Conservation (phyloP, 2,888 invertebrate genomes). For the Gibbula magus region DNA sequence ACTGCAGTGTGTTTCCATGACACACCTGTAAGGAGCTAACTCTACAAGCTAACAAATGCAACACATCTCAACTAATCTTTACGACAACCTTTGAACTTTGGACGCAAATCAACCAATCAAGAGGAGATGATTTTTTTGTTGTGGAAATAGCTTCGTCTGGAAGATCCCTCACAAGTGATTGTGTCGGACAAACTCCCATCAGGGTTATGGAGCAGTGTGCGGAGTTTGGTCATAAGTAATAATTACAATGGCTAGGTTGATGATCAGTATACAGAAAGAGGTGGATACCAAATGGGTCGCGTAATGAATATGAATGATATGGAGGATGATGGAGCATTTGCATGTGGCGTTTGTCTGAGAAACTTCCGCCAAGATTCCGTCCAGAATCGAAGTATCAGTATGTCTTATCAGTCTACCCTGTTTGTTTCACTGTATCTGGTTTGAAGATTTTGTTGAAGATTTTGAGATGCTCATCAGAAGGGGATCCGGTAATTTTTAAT, state of each 20-base stretch:
- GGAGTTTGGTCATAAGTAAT: background rate
- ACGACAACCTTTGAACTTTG: background rate
- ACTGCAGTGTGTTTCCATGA: no score
- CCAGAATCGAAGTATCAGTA: no score
- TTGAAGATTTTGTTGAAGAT: no score
- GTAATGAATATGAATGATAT: background rate
- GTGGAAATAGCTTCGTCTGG: background rate
- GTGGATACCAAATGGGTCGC: background rate
- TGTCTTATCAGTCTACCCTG: no score
- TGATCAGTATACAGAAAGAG: background rate
- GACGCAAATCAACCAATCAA: background rate
- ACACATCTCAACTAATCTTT: no score
- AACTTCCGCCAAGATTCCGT: no score
- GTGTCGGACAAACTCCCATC: background rate
- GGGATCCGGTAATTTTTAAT: no score
- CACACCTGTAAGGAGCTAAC: no score
- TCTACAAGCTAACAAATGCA: no score
- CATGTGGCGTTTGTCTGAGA: background rate
- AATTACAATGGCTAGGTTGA: background rate
- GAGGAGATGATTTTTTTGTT: background rate
- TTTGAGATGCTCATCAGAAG: no score
- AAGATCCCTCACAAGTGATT: background rate
- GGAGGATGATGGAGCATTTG: background rate
- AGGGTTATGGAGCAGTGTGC: background rate
- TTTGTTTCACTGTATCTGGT: no score